These are phyloP conservation scores for rat (Rattus norvegicus) DNA, from an alignment of 2,113 vertebrate genomes.

Conservation along the genomic window GRCr8 NC_086038.1:8139001-8139500, in stretches of 20 bases:
- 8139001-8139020: neutral
- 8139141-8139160: slow-evolving; percentile 25
- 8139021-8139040: neutral
- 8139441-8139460: neutral
- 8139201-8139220: neutral
- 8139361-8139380: neutral
- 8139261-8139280: neutral
- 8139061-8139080: neutral
- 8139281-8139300: neutral
- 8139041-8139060: neutral
- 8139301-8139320: neutral
- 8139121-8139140: neutral
- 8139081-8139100: neutral
- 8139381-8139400: neutral
- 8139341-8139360: neutral
- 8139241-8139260: neutral
- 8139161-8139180: neutral
- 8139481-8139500: neutral
- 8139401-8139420: neutral
- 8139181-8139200: neutral
- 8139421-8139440: neutral
- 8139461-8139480: neutral
- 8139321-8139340: neutral
- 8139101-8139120: neutral
- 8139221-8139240: neutral